Base-by-base conservation (phyloP, 1,140 invertebrate species). In the Drosophila serrata region DNA sequence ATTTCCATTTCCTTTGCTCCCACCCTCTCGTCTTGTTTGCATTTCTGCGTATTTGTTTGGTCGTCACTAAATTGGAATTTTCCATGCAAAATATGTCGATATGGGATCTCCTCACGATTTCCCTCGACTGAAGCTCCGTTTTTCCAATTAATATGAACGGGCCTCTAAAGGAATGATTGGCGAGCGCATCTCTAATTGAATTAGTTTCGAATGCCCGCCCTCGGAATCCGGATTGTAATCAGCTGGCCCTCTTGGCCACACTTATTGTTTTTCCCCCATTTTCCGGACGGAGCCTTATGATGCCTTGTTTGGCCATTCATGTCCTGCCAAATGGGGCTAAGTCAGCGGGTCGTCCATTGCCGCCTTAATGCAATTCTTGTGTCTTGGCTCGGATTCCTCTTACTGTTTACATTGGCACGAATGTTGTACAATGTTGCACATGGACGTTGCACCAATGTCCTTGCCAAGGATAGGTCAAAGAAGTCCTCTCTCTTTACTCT, bases 341-440 rank as follows among this genome's bases (percentile, higher is more conserved):
- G 49, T 33, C 65, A 72, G 68, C 68, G 65, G 65, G 68, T 57
- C 19, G 53, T 63, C 55, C 51, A 3, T 13, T 5, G n/a, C 48
- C 46, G n/a, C 12, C 46, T 76, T 76, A 76, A 76, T 76, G 74
- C 74, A 76, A 67, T 76, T 55, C 35, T 60, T 27, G 48, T 76
- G 74, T 76, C 51, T 37, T 73, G 68, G 68, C 68, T 35, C 4
- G 22, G 12, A n/a, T 6, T 63, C 31, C 22, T 22, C 17, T 51
- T 57, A 19, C 31, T 73, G 60, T 75, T 64, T 75, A 57, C 72
- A 57, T 64, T 75, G 69, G 33, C 49, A 35, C 1, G 8, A 15
- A 22, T 35, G 49, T 22, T 11, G 12, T 13, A 46, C 22, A 24
- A 46, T 24, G 22, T 45, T 45, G 12, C 45, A n/a, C 15, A 27